A percentile compares a stretch with the other conserved stretches of the same genome.
phyloP scores from a whole-genome alignment of 2,113 vertebrate species.

The Carassius gibelio region DNA sequence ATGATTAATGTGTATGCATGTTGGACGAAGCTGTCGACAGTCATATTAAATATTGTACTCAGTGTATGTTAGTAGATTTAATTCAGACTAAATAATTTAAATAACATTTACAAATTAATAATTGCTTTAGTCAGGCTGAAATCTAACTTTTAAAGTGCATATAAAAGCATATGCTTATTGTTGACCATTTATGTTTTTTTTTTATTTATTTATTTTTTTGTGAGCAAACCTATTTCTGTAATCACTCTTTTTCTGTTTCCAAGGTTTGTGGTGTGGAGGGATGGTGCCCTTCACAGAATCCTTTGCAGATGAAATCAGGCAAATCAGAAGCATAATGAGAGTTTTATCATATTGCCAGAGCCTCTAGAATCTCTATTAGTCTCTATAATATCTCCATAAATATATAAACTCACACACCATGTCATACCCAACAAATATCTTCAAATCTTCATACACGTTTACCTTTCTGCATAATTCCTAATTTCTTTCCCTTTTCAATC shows the following conservation, averaged over 20 bases:
- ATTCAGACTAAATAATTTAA: not conserved
- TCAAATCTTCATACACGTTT: not conserved
- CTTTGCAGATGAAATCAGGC: constrained; percentile 86
- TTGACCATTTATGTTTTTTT: not conserved
- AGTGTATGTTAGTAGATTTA: not conserved
- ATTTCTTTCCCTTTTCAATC: constrained; percentile 30
- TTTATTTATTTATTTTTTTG: not conserved
- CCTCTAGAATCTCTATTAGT: constrained; percentile 74
- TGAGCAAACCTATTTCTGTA: constrained; percentile 62
- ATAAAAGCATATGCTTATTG: not conserved
- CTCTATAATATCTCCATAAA: constrained; percentile 67
- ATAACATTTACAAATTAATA: not conserved
- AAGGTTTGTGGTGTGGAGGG: constrained; percentile 78
- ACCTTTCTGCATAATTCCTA: not conserved
- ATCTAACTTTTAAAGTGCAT: not conserved
- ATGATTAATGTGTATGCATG: not conserved
- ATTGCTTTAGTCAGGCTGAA: not conserved
- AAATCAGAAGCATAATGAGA: constrained; percentile 93
- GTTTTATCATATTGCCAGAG: constrained; percentile 89
- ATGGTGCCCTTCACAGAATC: constrained; percentile 75
- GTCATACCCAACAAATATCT: not conserved
- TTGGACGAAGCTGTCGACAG: not conserved
- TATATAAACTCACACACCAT: constrained; percentile 12
- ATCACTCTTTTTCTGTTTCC: constrained; percentile 69
- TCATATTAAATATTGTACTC: not conserved